phyloP scores from a whole-genome alignment of 1,140 invertebrate species.

The Papilio polytes region DNA sequence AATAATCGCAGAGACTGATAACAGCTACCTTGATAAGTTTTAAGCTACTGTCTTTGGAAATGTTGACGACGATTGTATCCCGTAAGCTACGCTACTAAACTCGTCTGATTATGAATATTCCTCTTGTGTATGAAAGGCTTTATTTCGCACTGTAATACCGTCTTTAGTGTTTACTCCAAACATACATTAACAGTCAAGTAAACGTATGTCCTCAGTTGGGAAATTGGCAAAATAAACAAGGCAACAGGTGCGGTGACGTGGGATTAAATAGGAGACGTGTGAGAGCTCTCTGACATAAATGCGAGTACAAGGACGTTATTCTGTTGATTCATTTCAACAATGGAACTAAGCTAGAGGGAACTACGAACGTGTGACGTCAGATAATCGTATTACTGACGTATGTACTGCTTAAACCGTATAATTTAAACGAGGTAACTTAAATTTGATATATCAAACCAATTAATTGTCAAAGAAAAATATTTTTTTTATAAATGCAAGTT shows the following conservation, averaged over 20 bases:
- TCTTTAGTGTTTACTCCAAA: neutral
- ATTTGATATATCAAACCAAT: no score
- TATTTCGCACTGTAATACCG: neutral
- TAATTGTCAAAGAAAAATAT: no score
- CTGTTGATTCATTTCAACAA: constrained; percentile 23
- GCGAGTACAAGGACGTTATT: constrained; percentile 33
- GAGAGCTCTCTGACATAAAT: constrained; percentile 62
- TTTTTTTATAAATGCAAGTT: no score
- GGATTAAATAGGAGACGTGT: constrained; percentile 66
- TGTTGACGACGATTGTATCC: no score
- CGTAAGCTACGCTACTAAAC: no score
- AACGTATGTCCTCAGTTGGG: constrained; percentile 47
- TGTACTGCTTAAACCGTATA: neutral
- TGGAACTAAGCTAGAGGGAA: constrained; percentile 12
- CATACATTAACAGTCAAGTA: constrained; percentile 13
- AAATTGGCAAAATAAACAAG: constrained; percentile 67
- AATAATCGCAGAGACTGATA: no score
- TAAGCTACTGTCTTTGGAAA: no score
- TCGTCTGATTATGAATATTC: no score
- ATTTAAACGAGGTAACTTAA: neutral
- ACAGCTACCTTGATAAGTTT: no score
- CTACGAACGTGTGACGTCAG: neutral
- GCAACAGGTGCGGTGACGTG: constrained; percentile 60
- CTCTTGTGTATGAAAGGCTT: no score
- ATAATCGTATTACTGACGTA: neutral